Conservation (phyloP, 2,113 vertebrate species). For the Melanostigma gelatinosum region DNA sequence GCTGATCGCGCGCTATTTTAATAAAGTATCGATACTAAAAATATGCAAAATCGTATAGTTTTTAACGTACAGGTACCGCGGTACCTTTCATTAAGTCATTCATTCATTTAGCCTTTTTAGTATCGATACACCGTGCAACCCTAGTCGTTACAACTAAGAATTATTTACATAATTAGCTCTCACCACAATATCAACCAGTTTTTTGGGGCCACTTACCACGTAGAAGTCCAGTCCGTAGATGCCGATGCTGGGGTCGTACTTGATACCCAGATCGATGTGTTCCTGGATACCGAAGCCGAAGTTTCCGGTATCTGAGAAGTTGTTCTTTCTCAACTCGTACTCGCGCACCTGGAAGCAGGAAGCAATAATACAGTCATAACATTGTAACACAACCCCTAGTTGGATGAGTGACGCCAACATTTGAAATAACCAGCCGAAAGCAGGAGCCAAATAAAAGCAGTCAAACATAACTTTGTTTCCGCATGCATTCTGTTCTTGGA, state of each 20-base stretch:
- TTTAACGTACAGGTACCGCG: too few relatives aligned
- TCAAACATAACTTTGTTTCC: background rate
- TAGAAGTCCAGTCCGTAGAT: conserved; percentile 99
- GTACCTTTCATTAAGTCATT: too few relatives aligned
- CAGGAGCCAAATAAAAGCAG: background rate
- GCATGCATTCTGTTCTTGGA: background rate
- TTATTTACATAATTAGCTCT: background rate
- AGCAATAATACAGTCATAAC: background rate
- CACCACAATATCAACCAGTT: background rate
- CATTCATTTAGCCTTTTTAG: too few relatives aligned
- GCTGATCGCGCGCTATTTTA: too few relatives aligned
- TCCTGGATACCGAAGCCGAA: conserved; percentile 99
- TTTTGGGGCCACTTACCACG: conserved; percentile 84
- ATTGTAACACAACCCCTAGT: background rate
- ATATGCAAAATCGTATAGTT: too few relatives aligned
- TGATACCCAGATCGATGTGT: conserved; percentile 98
- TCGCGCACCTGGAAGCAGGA: conserved; percentile 90
- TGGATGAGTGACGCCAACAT: background rate
- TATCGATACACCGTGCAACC: too few relatives aligned
- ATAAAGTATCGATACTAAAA: too few relatives aligned
- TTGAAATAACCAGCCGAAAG: background rate
- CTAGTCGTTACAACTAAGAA: background rate
- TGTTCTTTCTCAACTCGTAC: conserved; percentile 97
- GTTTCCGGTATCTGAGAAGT: conserved; percentile 98
- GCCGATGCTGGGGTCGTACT: conserved; percentile 98